These are phyloP conservation scores for Drosophila takahashii DNA, from an alignment of 1,140 invertebrate genomes.

Conservation along the genomic window DNA sequence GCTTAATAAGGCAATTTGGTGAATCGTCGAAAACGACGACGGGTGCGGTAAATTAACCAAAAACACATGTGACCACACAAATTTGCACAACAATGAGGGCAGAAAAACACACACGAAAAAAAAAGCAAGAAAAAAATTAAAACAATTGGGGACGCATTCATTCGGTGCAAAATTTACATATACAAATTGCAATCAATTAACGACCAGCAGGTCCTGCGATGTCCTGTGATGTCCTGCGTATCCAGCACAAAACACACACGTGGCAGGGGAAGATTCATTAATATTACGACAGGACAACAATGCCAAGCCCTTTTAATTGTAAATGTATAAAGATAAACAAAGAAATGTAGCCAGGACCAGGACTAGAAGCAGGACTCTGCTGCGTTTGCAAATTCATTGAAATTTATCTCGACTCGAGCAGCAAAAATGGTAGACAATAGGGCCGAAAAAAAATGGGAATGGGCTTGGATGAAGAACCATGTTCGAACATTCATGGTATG, in stretches of 20 bases:
- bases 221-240: constrained; percentile 19
- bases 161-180: constrained; percentile 62
- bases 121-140: constrained; percentile 3
- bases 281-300: constrained; percentile 78
- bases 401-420: constrained; percentile 67
- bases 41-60: constrained; percentile 9
- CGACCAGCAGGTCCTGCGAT: constrained; percentile 22
- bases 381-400: constrained; percentile 75
- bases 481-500: background rate
- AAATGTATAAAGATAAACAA: constrained; percentile 81
- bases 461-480: background rate
- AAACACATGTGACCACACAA: constrained; percentile 55
- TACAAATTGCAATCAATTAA: constrained; percentile 80
- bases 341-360: constrained; percentile 68
- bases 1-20: constrained; percentile 73
- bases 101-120: background rate
- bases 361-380: constrained; percentile 34
- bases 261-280: constrained; percentile 66
- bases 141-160: constrained; percentile 7
- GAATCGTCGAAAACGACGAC: constrained; percentile 24
- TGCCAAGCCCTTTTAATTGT: constrained; percentile 78
- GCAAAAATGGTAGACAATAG: constrained; percentile 45
- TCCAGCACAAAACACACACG: constrained; percentile 1
- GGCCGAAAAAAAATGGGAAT: background rate
- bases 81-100: constrained; percentile 57